A percentile compares a stretch with the other conserved stretches of the same genome.
Conservation (phyloP, 2,888 invertebrate species). For the Malthinus flaveolus region DNA sequence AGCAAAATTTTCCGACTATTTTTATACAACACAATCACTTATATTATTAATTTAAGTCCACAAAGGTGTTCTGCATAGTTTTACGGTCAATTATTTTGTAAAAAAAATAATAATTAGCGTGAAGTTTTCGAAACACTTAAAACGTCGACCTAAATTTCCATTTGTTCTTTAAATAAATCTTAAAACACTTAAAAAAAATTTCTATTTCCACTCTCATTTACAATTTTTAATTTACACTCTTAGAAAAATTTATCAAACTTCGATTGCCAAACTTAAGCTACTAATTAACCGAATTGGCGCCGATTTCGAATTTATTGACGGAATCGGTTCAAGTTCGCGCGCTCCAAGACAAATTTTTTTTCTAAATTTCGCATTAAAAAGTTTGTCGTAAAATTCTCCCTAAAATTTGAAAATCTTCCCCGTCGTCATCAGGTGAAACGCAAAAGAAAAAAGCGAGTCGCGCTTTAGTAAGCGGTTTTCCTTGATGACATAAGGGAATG, state of each 20-base stretch:
- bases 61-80: slow-evolving; percentile 15
- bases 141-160: slow-evolving; percentile 6
- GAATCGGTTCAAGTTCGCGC: too few relatives aligned
- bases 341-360: too few relatives aligned
- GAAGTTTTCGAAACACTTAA: slow-evolving; percentile 7
- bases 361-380: too few relatives aligned
- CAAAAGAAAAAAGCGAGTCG: slow-evolving; percentile 29
- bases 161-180: slow-evolving; percentile 4
- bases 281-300: not conserved
- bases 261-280: not conserved
- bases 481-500: slow-evolving; percentile 43
- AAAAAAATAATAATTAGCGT: slow-evolving; percentile 9
- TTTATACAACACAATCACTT: slow-evolving; percentile 29
- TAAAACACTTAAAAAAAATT: not conserved
- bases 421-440: slow-evolving; percentile 34
- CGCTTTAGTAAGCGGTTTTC: slow-evolving; percentile 28
- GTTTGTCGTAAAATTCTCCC: not conserved
- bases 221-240: not conserved
- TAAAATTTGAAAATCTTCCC: slow-evolving; percentile 25
- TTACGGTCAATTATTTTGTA: slow-evolving; percentile 13
- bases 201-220: too few relatives aligned
- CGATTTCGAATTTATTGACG: not conserved
- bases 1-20: slow-evolving; percentile 34
- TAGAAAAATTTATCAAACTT: not conserved
- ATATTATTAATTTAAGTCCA: slow-evolving; percentile 19